A percentile compares a stretch with the other conserved stretches of the same genome.
Evolutionary conservation across 2,797 vertebrate genomes (phyloP).

Genomic region (Miichthys miiuy): DNA sequence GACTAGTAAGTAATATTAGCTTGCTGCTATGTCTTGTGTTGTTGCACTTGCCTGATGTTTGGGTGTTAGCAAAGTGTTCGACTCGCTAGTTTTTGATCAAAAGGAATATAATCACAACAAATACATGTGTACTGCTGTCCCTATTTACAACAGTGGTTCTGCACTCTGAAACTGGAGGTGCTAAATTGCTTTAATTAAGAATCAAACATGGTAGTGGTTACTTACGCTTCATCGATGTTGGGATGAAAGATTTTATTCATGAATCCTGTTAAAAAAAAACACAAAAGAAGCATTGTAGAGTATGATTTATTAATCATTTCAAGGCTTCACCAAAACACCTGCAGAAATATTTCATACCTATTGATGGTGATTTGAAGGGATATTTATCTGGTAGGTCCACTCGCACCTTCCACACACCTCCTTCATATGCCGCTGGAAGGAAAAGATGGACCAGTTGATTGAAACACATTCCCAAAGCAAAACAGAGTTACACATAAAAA

Average conservation of each 20-base stretch:
- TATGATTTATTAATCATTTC: background rate
- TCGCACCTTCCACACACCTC: constrained; percentile 97
- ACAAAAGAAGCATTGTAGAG: background rate
- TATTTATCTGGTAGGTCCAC: constrained; percentile 99
- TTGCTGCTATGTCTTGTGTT: too few relatives aligned
- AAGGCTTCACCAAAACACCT: background rate
- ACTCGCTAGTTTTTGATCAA: too few relatives aligned
- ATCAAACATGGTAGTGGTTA: constrained; percentile 57
- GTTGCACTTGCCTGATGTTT: too few relatives aligned
- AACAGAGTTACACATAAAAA: background rate
- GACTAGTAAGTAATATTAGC: too few relatives aligned
- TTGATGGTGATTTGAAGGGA: constrained; percentile 98
- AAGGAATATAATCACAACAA: too few relatives aligned
- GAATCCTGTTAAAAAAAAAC: constrained; percentile 86
- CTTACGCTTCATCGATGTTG: constrained; percentile 98
- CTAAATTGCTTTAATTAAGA: too few relatives aligned
- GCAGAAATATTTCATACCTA: constrained; percentile 86
- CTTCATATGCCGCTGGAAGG: constrained; percentile 92
- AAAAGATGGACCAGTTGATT: background rate
- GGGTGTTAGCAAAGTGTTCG: too few relatives aligned
- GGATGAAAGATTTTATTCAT: constrained; percentile 99
- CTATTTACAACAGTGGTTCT: too few relatives aligned
- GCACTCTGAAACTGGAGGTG: too few relatives aligned
- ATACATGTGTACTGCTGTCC: too few relatives aligned
- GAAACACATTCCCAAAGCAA: background rate